Conservation (phyloP, 2,888 invertebrate genomes). For the Trissolcus japonicus region DNA sequence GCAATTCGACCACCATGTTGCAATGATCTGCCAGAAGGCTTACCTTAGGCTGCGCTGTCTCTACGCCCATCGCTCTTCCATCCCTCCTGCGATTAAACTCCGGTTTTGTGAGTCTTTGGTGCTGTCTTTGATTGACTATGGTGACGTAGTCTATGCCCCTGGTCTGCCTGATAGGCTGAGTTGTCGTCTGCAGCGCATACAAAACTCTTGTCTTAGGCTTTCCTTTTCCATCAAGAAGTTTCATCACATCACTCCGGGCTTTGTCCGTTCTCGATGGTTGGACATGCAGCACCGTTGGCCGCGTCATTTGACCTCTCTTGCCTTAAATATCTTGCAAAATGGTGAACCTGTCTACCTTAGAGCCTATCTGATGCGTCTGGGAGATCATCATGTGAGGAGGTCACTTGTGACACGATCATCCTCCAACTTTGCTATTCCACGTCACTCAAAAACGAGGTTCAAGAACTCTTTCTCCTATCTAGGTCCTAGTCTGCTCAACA, state of each 20-base stretch:
- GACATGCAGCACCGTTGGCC: not conserved
- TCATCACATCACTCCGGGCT: not conserved
- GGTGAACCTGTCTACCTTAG: too few relatives aligned
- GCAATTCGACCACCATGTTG: not conserved
- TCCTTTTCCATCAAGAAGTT: slow-evolving; percentile 4
- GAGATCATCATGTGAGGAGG: too few relatives aligned
- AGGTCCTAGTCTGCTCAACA: too few relatives aligned
- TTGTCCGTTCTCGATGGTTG: not conserved
- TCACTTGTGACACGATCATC: too few relatives aligned
- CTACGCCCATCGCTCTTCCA: not conserved
- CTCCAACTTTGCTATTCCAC: too few relatives aligned
- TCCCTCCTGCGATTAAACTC: not conserved
- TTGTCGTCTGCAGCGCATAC: not conserved
- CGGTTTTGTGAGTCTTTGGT: not conserved
- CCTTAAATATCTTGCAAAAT: too few relatives aligned
- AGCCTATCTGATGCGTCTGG: too few relatives aligned
- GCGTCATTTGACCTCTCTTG: too few relatives aligned
- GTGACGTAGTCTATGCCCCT: not conserved
- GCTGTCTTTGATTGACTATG: not conserved
- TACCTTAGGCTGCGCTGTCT: not conserved
- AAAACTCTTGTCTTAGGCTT: not conserved
- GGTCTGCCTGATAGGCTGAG: not conserved
- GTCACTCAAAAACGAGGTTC: too few relatives aligned
- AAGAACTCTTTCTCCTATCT: too few relatives aligned
- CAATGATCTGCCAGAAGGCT: not conserved